Evolutionary conservation across 2,113 vertebrate species (phyloP).

Genomic region (Myrmecophaga tridactyla): DNA sequence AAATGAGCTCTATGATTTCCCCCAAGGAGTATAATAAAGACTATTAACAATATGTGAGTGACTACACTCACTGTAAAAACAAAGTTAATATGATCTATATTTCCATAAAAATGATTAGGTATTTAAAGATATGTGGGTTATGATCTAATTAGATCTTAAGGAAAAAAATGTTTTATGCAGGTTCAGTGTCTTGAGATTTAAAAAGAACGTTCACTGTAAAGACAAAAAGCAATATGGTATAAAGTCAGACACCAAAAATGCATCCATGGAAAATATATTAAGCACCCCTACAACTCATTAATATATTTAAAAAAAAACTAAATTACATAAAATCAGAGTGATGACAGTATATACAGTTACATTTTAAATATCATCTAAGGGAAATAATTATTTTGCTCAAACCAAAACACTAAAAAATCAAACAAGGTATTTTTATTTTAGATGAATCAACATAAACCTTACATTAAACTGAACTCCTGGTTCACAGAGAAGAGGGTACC

Average conservation of each 20-base stretch:
- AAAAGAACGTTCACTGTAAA: neutral
- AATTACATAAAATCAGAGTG: neutral
- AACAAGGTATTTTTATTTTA: constrained; percentile 52
- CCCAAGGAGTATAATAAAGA: neutral
- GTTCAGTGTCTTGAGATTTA: neutral
- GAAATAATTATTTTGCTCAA: constrained; percentile 42
- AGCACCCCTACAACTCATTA: neutral
- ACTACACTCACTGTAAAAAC: neutral
- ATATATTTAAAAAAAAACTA: constrained; percentile 25
- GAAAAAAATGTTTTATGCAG: neutral
- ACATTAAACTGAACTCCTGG: constrained; percentile 99
- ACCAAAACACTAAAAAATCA: constrained; percentile 33
- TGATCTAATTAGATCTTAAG: neutral
- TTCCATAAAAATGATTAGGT: neutral
- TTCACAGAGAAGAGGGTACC: constrained; percentile 99
- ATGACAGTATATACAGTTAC: neutral
- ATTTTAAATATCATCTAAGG: constrained; percentile 32
- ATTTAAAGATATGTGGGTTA: neutral
- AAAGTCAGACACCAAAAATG: constrained; percentile 2
- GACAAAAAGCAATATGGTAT: neutral
- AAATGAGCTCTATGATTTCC: neutral
- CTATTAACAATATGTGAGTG: neutral
- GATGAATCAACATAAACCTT: constrained; percentile 79
- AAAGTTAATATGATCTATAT: neutral
- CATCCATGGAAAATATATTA: neutral